Base-by-base conservation (phyloP, 2,797 vertebrate genomes). In the Lithobates pipiens region DNA sequence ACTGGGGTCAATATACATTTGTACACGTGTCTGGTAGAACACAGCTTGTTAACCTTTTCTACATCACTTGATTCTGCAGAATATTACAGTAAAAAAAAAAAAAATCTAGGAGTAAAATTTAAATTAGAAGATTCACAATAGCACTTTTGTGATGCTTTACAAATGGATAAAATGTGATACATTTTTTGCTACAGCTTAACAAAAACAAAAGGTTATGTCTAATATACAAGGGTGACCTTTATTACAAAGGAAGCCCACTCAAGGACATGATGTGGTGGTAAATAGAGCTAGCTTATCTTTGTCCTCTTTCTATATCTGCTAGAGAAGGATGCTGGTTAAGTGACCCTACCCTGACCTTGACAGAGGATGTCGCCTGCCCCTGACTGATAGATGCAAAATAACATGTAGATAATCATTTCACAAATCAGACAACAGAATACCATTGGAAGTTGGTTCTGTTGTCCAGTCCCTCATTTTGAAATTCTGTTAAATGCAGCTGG, bases 331-430 rank as follows among this genome's bases (percentile, higher is more conserved):
- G 72, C 27, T 76, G 46, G 77, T 75, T 61, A 79, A 29, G 61
- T 81, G 77, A 63, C 84, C 78, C 65, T 42, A 61, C 15, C 76
- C 36, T 61, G 78, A 86, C 84, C 84, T 81, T 86, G 78, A 69
- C 65, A 71, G 44, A 69, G 77, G 71, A 85, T 76, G 61, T 42
- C 10, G 84, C 42, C 2, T 67, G 77, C 36, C 77, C 76, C 44
- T 69, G 71, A 86, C 70, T 76, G 46, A n/a, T 65, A 61, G 29
- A 16, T 75, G 46, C 29, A 23, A 57, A 85, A 57, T 34, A 75
- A 42, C 50, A 67, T 9, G 36, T 10, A 46, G 78, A 80, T 67
- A 71, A 86, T 77, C 69, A 76, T 76, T 76, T 76, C 25, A 65
- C 72, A 71, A 29, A 36, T 25, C 27, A 63, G 76, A 21, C 16